phyloP scores from a whole-genome alignment of 1,140 invertebrate species.

The Hycleus phaleratus region DNA sequence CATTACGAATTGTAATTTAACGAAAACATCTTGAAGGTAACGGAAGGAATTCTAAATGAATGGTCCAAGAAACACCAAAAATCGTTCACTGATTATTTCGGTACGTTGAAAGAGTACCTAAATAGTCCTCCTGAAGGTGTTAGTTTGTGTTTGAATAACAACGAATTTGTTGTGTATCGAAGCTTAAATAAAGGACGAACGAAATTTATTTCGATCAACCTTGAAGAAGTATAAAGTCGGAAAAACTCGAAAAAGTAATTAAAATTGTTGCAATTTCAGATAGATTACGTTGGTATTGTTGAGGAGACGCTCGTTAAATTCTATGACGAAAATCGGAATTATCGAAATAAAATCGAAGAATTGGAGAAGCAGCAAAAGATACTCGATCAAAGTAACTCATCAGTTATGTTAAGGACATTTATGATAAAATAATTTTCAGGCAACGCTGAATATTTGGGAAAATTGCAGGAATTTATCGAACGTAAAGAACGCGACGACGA shows the following conservation, averaged over 20 bases:
- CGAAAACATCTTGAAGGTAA: background rate
- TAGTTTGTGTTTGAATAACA: slow-evolving; percentile 1
- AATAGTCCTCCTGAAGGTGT: background rate
- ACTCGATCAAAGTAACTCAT: background rate
- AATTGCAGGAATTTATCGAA: slow-evolving; percentile 23
- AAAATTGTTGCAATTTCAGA: background rate
- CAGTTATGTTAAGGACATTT: background rate
- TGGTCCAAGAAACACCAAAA: slow-evolving; percentile 2
- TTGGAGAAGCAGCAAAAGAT: background rate
- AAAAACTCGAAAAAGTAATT: background rate
- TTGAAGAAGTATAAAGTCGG: background rate
- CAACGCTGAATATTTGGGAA: slow-evolving; percentile 1
- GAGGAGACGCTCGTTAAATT: background rate
- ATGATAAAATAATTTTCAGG: background rate
- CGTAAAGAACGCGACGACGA: slow-evolving; percentile 20
- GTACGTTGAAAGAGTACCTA: slow-evolving; percentile 3
- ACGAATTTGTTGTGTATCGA: slow-evolving; percentile 8
- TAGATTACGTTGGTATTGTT: background rate
- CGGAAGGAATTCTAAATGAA: background rate
- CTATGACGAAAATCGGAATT: background rate
- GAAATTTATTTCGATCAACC: slow-evolving; percentile 8
- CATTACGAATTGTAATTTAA: background rate
- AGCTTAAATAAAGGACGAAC: background rate
- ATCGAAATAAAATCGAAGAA: background rate
- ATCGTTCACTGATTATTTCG: slow-evolving; percentile 3